Percentiles rank a stretch among this genome's conserved stretches.
phyloP scores from a whole-genome alignment of 2,888 invertebrate genomes.

The Amphipyra tragopoginis region DNA sequence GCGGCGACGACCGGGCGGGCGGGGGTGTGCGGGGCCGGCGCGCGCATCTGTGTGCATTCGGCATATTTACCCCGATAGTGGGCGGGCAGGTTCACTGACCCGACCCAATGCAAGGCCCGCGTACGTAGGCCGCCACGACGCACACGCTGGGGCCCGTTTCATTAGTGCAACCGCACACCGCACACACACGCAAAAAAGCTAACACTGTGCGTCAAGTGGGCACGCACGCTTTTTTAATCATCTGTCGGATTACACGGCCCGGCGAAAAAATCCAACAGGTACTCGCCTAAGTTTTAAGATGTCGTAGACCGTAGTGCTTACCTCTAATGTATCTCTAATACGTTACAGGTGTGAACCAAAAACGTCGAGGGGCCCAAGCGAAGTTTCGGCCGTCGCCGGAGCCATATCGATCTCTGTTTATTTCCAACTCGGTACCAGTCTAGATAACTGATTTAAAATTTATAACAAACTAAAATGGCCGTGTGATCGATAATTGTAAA shows the following conservation, averaged over 20 bases:
- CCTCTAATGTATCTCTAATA: conserved; percentile 29
- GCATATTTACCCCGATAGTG: conserved; percentile 90
- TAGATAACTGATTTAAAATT: conserved; percentile 80
- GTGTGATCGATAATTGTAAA: conserved; percentile 64
- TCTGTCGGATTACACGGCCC: conserved; percentile 60
- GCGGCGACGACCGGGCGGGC: conserved; percentile 74
- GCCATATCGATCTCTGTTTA: conserved; percentile 82
- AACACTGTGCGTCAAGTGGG: conserved; percentile 86
- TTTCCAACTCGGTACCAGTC: conserved; percentile 74
- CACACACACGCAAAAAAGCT: conserved; percentile 79
- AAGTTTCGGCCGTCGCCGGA: conserved; percentile 64
- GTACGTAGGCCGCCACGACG: conserved; percentile 85
- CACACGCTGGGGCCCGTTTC: conserved; percentile 82
- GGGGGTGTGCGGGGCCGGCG: conserved; percentile 78
- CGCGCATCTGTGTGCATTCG: conserved; percentile 90
- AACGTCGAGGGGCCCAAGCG: conserved; percentile 53
- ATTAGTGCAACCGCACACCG: conserved; percentile 83
- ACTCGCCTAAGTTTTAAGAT: conserved; percentile 58
- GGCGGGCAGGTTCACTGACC: conserved; percentile 88
- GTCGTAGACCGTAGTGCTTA: conserved; percentile 8
- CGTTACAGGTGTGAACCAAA: conserved; percentile 27
- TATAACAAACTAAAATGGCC: conserved; percentile 72
- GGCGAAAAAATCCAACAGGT: conserved; percentile 59
- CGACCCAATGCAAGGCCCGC: conserved; percentile 89
- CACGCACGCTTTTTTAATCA: conserved; percentile 82